Evolutionary conservation across 2,888 invertebrate species (phyloP), one percentile per base, ranked within the genome.

Genomic region (Sphaerophoria rueppellii): DNA sequence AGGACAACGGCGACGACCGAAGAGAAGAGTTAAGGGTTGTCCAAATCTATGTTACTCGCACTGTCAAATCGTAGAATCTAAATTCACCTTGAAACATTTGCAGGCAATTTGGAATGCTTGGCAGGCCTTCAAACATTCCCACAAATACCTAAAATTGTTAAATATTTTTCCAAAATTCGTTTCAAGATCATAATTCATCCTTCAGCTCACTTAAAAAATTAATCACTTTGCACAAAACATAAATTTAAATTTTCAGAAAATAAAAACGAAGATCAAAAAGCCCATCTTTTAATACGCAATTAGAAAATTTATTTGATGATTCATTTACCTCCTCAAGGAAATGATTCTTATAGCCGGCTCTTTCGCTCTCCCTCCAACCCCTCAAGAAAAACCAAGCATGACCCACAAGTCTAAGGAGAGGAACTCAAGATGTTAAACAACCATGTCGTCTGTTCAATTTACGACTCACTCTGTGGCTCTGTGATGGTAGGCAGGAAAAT

Each of bases 221-320:
- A 52, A 14, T 48, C 57, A 40, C 43, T 54, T 61, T 58, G 43
- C n/a, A 24, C 43, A 24, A 40, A 9, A 43, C 43, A 43, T 60
- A 60, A 60, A 43, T 77, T 81, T 48, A 72, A 40, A 81, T 71
- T 43, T 40, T 57, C 37, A 46, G 63, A 77, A 81, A 65, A 81
- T 81, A 76, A 77, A 81, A 81, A 77, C 73, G 63, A 77, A 81
- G 71, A 81, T 81, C 81, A 77, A 81, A 81, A 77, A 82, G 24
- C 40, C 16, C 69, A 57, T 69, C 69, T 61, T 69, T 63, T 69
- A 73, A 78, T 82, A 82, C 72, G 78, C 82, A 82, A 78, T 82
- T 57, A 73, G 78, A 46, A 78, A 69, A 78, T 73, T 63, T 61
- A 73, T 82, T 82, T 72, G 72, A 78, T 78, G 77, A 77, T 81